A percentile compares a stretch with the other conserved stretches of the same genome.
These are phyloP conservation scores for Criorhina ranunculi DNA, from an alignment of 2,888 invertebrate genomes.

Conservation along the genomic window DNA sequence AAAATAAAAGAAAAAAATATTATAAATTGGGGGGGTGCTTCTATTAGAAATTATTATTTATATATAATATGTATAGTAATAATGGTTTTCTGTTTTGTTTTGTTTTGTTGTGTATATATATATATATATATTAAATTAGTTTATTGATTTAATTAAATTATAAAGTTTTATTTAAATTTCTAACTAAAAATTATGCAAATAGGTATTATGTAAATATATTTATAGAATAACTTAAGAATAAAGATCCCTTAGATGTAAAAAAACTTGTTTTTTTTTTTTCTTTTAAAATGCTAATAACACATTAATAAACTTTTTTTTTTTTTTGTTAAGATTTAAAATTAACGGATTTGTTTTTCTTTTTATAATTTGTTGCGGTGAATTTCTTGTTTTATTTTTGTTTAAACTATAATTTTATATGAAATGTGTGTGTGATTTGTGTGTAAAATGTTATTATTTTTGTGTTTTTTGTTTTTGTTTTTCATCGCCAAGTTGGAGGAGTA, in stretches of 20 bases:
- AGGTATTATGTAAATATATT: conserved; percentile 57
- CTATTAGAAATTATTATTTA: conserved; percentile 69
- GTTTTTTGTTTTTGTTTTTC: background rate
- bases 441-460: conserved; percentile 24
- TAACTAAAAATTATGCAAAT: conserved; percentile 70
- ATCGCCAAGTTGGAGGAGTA: conserved; percentile 19
- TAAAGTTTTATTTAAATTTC: conserved; percentile 62
- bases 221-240: conserved; percentile 60
- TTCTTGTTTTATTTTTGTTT: conserved; percentile 4
- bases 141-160: conserved; percentile 75
- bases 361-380: conserved; percentile 45
- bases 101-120: conserved; percentile 69
- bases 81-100: conserved; percentile 21
- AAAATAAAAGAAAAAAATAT: conserved; percentile 78
- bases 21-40: conserved; percentile 80
- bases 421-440: conserved; percentile 35
- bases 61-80: conserved; percentile 57
- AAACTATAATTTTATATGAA: conserved; percentile 22
- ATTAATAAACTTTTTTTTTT: conserved; percentile 58
- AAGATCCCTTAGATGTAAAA: conserved; percentile 60
- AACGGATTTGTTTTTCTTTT: conserved; percentile 26
- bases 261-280: conserved; percentile 51
- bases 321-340: conserved; percentile 46
- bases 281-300: conserved; percentile 76
- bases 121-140: conserved; percentile 75